Evolutionary conservation across 2,888 invertebrate species (phyloP).

Genomic region (Cantharis flavilabris): DNA sequence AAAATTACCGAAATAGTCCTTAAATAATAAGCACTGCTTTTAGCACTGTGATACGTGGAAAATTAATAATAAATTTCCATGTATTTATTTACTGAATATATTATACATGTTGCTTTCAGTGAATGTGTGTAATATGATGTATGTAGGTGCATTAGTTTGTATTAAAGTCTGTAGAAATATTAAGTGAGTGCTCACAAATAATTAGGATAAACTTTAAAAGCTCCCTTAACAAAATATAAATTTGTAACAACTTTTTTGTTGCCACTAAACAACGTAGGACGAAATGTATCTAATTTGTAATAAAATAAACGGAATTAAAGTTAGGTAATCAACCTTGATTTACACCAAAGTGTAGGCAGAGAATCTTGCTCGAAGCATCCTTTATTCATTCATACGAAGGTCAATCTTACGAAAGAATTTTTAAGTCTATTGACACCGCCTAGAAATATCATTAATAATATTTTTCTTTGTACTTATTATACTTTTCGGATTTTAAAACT

Average conservation of each 20-base stretch:
- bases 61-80: not conserved
- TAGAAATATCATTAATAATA: not conserved
- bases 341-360: conserved; percentile 20
- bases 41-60: not conserved
- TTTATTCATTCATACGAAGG: conserved; percentile 22
- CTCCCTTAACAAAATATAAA: not conserved
- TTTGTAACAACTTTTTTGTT: not conserved
- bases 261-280: conserved; percentile 10
- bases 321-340: conserved; percentile 23
- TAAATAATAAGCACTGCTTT: not conserved
- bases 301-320: conserved; percentile 19
- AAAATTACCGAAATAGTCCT: not conserved
- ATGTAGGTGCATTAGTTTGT: not conserved
- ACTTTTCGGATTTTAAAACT: not conserved
- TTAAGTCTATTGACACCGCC: conserved; percentile 15
- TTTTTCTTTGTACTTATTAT: not conserved
- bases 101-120: not conserved
- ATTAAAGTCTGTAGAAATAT: not conserved
- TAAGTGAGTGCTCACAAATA: not conserved
- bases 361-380: conserved; percentile 14
- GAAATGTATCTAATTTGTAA: conserved; percentile 15
- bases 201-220: not conserved
- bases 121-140: not conserved
- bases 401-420: conserved; percentile 17
- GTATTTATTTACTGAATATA: not conserved